phyloP scores from a whole-genome alignment of 2,113 vertebrate genomes.

The Hoplias malabaricus region DNA sequence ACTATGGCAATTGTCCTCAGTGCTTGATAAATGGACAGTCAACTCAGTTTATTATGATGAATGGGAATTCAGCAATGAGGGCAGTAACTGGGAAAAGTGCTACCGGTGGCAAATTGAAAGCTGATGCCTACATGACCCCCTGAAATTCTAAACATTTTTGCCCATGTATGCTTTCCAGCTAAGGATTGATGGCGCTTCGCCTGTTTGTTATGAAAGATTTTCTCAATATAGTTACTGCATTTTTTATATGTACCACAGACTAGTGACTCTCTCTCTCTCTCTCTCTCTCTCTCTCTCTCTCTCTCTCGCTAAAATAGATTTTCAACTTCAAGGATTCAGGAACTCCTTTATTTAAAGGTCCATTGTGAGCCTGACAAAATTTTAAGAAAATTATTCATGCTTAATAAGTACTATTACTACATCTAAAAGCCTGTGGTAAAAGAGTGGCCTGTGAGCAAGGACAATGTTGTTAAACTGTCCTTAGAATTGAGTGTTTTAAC shows the following conservation, averaged over 20 bases:
- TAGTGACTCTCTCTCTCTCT: background rate
- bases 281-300: no score
- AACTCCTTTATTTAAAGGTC: background rate
- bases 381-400: background rate
- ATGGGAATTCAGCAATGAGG: constrained; percentile 71
- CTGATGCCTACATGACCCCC: constrained; percentile 52
- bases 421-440: background rate
- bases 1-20: constrained; percentile 49
- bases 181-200: background rate
- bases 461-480: background rate
- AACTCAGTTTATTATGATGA: constrained; percentile 76
- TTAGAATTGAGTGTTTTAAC: background rate
- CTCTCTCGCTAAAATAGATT: background rate
- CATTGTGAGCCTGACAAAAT: background rate
- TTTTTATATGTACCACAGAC: background rate
- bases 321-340: background rate
- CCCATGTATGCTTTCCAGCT: constrained; percentile 46
- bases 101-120: constrained; percentile 64
- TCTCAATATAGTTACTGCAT: background rate
- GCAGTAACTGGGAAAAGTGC: constrained; percentile 62
- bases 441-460: background rate
- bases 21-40: constrained; percentile 73
- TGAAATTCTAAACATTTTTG: constrained; percentile 58
- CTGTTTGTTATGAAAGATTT: background rate
- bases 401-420: background rate